Conservation (phyloP, 2,113 vertebrate species). For the Motacilla tschutschensis region DNA sequence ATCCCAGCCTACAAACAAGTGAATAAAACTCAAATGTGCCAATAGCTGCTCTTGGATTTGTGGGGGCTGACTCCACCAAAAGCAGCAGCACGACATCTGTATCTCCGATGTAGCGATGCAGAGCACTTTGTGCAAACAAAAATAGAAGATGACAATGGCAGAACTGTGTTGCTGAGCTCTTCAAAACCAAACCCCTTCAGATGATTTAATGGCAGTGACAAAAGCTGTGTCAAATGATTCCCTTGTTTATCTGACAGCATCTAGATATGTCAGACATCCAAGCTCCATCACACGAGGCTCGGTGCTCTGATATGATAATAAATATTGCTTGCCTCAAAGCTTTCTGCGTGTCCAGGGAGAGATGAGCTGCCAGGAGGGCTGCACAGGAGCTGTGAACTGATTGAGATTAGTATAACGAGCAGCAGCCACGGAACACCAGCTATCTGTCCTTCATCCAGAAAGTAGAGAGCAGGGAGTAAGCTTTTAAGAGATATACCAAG, state of each 20-base stretch:
- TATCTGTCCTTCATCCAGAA: background rate
- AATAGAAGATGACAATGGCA: background rate
- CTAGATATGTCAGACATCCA: background rate
- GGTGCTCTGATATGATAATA: background rate
- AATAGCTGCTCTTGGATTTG: background rate
- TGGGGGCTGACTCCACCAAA: background rate
- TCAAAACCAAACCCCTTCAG: background rate
- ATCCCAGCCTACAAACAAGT: background rate
- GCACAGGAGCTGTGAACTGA: background rate
- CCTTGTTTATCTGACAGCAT: background rate
- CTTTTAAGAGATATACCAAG: background rate
- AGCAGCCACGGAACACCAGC: background rate
- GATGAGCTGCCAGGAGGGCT: background rate
- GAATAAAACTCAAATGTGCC: background rate
- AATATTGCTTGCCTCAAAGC: background rate
- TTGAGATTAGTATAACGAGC: constrained; percentile 11
- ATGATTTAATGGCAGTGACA: constrained; percentile 10
- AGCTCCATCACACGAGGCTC: background rate
- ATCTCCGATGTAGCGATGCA: background rate
- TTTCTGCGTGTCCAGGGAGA: background rate
- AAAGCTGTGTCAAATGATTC: background rate
- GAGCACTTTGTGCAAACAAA: background rate
- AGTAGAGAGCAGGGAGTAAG: background rate
- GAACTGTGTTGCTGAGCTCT: background rate
- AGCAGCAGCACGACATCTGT: background rate